These are phyloP conservation scores for Gavialis gangeticus DNA, from an alignment of 2,113 vertebrate genomes.

Conservation along the genomic window DNA sequence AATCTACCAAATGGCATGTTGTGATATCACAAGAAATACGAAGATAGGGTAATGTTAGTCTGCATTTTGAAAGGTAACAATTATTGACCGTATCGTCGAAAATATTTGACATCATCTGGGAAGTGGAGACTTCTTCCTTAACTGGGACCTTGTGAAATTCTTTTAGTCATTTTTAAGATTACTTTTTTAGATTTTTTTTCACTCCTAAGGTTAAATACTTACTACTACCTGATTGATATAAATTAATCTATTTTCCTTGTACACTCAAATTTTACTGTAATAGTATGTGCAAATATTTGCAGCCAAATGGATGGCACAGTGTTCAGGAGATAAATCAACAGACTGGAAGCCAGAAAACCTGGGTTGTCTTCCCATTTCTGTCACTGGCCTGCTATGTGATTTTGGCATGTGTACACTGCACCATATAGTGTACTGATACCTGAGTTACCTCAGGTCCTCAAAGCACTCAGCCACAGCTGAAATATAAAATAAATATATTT, in stretches of 20 bases:
- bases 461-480: no score
- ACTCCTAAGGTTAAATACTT: no score
- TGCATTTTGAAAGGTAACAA: background rate
- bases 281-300: background rate
- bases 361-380: background rate
- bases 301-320: background rate
- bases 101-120: background rate
- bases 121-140: background rate
- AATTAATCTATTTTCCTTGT: background rate
- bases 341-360: fast-evolving
- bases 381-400: fast-evolving
- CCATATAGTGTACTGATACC: no score
- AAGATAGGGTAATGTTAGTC: background rate
- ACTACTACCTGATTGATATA: background rate
- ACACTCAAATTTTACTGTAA: background rate
- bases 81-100: background rate
- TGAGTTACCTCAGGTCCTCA: no score
- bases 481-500: no score
- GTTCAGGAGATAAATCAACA: background rate
- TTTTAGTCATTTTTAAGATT: background rate
- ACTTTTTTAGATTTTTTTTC: background rate
- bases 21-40: background rate
- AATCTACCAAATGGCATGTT: background rate
- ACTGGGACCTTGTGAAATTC: background rate
- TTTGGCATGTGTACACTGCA: background rate